Evolutionary conservation across 2,888 invertebrate genomes (phyloP).

Genomic region (Papilio elwesi): DNA sequence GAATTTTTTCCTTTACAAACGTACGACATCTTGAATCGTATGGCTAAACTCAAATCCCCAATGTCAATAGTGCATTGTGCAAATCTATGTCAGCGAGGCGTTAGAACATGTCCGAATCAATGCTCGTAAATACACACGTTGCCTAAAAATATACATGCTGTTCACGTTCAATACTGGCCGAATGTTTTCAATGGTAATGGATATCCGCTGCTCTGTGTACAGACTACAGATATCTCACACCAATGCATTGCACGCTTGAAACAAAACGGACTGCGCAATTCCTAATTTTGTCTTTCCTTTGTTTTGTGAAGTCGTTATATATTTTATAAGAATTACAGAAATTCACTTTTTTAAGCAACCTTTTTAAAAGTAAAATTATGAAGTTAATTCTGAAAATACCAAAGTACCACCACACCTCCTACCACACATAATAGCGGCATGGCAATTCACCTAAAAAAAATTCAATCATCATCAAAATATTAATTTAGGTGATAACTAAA

Average conservation of each 20-base stretch:
- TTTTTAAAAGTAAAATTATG: no score
- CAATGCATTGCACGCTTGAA: slow-evolving; percentile 16
- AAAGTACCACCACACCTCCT: no score
- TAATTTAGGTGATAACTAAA: no score
- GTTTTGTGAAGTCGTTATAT: no score
- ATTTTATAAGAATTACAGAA: no score
- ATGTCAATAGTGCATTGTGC: slow-evolving; percentile 9
- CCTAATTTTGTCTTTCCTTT: slow-evolving; percentile 24
- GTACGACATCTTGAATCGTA: no score
- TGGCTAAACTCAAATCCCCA: not conserved
- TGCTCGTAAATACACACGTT: slow-evolving; percentile 12
- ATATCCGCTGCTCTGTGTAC: slow-evolving; percentile 16
- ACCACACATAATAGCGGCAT: no score
- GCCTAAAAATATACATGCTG: slow-evolving; percentile 32
- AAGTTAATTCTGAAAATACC: no score
- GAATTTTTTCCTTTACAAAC: no score
- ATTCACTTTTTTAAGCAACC: not conserved
- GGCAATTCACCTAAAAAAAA: no score
- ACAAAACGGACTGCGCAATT: slow-evolving; percentile 24
- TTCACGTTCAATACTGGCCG: slow-evolving; percentile 29
- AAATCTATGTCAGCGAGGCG: slow-evolving; percentile 17
- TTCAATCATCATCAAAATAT: no score
- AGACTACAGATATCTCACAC: slow-evolving; percentile 14
- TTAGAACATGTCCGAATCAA: slow-evolving; percentile 1
- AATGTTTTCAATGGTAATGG: slow-evolving; percentile 35